Base-by-base conservation (phyloP, 2,888 invertebrate species). In the Andrena praecox region DNA sequence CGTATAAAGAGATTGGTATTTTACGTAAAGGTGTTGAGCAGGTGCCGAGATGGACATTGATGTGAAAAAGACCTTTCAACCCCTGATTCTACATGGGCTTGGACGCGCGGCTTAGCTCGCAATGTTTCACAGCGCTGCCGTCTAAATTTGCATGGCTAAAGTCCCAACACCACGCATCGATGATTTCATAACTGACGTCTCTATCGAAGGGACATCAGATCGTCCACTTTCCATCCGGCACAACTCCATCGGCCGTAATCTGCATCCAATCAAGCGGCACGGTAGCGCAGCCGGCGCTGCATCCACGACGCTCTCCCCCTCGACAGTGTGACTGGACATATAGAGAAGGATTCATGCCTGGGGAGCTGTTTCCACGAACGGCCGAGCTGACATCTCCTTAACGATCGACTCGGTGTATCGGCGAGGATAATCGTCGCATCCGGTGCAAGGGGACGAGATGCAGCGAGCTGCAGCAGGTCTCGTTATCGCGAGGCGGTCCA, bases 371-470 rank as follows among this genome's bases (percentile, higher is more conserved):
- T 91, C 91, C 87, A 89, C 90, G 90, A 90, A 91, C 85, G 79
- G 79, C 77, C 80, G 84, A 76, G 85, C 83, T 85, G 87, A 90
- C 90, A 91, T 90, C 89, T 86, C 89, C 89, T 90, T 90, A 89
- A 91, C 90, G 91, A 91, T 91, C 90, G 90, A 86, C 82, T 71
- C 74, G 73, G 81, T 89, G 90, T 91, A 92, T 91, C 92, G 90
- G 85, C 86, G 75, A 79, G 90, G 90, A 92, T 91, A 92, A 93
- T 92, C 90, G 90, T 91, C 90, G 89, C 91, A 91, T 93, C 92
- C 92, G 92, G 92, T 90, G 87, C 86, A 68, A 56, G 64, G 59
- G 70, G 80, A 80, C 85, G 79, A 80, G 86, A 83, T 64, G 82
- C 82, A 67, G 50, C 20, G 66, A 79, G 84, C 77, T 66, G 82